Evolutionary conservation across 2,113 vertebrate genomes (phyloP).

Genomic region (Muntiacus muntjak): DNA sequence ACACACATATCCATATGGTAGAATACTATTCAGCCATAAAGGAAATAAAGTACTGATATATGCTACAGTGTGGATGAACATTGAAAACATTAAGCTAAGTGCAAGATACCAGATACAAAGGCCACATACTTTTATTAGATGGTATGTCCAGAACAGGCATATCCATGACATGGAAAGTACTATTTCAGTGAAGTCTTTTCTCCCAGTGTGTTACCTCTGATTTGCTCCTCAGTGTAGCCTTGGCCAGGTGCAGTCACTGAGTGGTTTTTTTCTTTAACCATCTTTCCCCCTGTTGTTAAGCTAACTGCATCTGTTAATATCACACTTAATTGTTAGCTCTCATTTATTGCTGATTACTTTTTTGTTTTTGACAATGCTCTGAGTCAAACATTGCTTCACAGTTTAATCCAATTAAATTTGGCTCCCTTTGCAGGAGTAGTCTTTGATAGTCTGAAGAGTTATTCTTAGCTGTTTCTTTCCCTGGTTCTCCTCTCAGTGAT

Average conservation of each 20-base stretch:
- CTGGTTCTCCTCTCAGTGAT: not conserved
- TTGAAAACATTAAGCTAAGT: not conserved
- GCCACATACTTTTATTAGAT: not conserved
- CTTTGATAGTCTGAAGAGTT: not conserved
- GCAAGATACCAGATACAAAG: not conserved
- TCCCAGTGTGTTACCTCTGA: not conserved
- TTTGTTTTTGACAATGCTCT: not conserved
- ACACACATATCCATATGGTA: not conserved
- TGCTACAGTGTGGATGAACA: not conserved
- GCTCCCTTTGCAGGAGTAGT: not conserved
- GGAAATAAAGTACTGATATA: not conserved
- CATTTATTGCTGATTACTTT: not conserved
- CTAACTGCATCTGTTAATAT: not conserved
- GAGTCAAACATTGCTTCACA: not conserved
- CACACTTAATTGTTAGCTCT: not conserved
- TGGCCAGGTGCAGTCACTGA: not conserved
- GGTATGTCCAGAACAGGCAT: not conserved
- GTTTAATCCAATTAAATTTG: not conserved
- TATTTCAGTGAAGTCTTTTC: not conserved
- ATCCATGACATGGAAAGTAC: not conserved
- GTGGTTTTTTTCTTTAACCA: not conserved
- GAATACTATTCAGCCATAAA: not conserved
- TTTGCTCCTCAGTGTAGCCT: not conserved
- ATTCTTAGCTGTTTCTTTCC: not conserved
- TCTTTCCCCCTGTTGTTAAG: not conserved